These are phyloP conservation scores for Tridacna crocea DNA, from an alignment of 2,888 invertebrate species.

Conservation along the genomic window DNA sequence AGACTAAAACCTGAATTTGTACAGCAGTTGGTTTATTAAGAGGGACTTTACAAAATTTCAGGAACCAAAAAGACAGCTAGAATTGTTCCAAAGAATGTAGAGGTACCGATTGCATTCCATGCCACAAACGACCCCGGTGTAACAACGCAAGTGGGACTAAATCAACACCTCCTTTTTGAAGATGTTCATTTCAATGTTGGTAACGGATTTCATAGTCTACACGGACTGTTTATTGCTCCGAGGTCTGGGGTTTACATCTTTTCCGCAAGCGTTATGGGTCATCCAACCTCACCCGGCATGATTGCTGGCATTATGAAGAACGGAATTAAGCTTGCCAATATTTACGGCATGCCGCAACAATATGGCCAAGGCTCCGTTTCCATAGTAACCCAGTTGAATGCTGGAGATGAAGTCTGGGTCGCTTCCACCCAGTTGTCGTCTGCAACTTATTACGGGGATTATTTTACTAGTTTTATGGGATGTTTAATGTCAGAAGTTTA, in stretches of 20 bases:
- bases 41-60: too few relatives aligned
- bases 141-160: background rate
- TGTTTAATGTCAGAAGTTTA: background rate
- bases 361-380: conserved; percentile 5
- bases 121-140: background rate
- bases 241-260: conserved; percentile 8
- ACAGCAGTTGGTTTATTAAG: too few relatives aligned
- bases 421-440: background rate
- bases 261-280: background rate
- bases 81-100: background rate
- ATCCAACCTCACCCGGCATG: background rate
- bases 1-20: too few relatives aligned
- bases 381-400: background rate
- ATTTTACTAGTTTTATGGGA: conserved; percentile 7
- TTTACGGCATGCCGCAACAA: background rate
- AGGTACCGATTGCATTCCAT: conserved; percentile 24
- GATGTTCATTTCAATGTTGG: conserved; percentile 5
- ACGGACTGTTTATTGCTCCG: conserved; percentile 18
- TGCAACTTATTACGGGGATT: background rate
- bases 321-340: background rate
- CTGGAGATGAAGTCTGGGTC: conserved; percentile 15
- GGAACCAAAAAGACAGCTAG: background rate
- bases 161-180: conserved; percentile 5
- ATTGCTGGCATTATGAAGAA: background rate
- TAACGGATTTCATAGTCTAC: conserved; percentile 2